Percentiles rank a stretch among this genome's conserved stretches.
Conservation (phyloP, 2,797 vertebrate species). For the Malurus splendens region DNA sequence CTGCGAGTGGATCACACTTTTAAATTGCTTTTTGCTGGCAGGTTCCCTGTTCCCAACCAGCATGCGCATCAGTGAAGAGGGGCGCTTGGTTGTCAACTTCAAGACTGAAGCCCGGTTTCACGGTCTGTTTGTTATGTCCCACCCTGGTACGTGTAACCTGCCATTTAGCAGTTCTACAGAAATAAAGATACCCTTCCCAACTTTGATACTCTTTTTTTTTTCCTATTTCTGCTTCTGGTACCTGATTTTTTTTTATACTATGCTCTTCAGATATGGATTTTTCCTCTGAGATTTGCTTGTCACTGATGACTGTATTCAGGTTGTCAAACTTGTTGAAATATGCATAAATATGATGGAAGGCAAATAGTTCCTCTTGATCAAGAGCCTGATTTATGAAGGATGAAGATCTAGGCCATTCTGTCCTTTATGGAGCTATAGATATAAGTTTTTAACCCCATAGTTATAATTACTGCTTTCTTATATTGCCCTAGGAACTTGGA, state of each 20-base stretch:
- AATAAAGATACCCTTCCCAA: background rate
- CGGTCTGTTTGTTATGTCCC: conserved; percentile 86
- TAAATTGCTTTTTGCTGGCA: conserved; percentile 16
- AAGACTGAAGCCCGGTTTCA: conserved; percentile 89
- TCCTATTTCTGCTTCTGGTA: background rate
- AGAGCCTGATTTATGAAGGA: background rate
- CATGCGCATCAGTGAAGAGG: conserved; percentile 90
- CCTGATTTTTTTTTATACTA: background rate
- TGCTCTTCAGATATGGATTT: background rate
- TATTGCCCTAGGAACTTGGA: background rate
- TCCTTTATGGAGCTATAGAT: background rate
- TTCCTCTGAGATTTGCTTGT: background rate
- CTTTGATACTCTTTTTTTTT: background rate
- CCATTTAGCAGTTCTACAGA: background rate
- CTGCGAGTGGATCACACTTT: background rate
- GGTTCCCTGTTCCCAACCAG: conserved; percentile 91
- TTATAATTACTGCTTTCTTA: background rate
- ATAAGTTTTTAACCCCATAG: background rate
- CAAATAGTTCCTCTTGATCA: background rate
- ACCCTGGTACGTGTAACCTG: conserved; percentile 69
- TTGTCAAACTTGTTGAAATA: background rate
- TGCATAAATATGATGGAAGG: background rate
- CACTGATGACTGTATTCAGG: background rate
- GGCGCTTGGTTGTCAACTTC: conserved; percentile 90
- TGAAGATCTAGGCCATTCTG: background rate